These are phyloP conservation scores for Suncus etruscus DNA, from an alignment of 2,113 vertebrate genomes.

Conservation along the genomic window DNA sequence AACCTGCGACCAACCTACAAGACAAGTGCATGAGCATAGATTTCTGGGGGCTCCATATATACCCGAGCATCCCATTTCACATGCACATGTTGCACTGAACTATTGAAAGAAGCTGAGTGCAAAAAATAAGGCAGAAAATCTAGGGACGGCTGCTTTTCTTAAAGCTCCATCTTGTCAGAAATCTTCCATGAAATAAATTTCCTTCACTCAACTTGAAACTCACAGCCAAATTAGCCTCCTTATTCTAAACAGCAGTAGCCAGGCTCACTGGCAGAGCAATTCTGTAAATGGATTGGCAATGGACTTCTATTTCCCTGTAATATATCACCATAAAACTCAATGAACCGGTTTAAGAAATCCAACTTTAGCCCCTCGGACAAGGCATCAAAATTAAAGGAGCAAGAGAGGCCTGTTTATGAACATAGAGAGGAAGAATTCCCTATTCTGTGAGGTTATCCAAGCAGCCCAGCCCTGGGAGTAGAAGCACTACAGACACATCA, in stretches of 20 bases:
- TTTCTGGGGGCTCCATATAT: not conserved
- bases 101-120: not conserved
- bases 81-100: not conserved
- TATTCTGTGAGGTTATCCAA: not conserved
- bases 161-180: constrained; percentile 20
- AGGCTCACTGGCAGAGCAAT: constrained; percentile 3
- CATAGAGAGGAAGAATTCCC: not conserved
- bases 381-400: not conserved
- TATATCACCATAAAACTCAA: not conserved
- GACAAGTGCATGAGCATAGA: too few relatives aligned
- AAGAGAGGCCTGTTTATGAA: not conserved
- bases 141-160: not conserved
- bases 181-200: constrained; percentile 34
- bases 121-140: not conserved
- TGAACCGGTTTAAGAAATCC: not conserved
- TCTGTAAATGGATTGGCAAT: constrained; percentile 30
- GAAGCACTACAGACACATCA: not conserved
- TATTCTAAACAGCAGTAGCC: not conserved
- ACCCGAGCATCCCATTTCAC: not conserved
- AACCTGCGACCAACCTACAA: not conserved
- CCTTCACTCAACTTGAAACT: not conserved
- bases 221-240: constrained; percentile 9
- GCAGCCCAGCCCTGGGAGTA: not conserved
- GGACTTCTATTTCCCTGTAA: not conserved
- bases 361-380: not conserved